These are phyloP conservation scores for Tetrao urogallus DNA, from an alignment of 2,113 vertebrate genomes.

Conservation along the genomic window DNA sequence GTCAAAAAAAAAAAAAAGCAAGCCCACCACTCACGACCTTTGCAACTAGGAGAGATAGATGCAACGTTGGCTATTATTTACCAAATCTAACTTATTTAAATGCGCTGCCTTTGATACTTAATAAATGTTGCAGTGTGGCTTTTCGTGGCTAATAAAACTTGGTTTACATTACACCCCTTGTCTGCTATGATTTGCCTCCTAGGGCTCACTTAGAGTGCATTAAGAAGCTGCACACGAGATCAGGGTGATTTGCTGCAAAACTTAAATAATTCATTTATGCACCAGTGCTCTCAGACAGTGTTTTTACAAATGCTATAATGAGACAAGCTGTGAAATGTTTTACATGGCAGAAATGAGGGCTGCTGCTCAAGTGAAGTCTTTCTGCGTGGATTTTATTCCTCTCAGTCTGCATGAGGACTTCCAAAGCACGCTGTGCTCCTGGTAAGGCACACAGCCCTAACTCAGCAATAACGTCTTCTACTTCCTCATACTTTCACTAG, in stretches of 20 bases:
- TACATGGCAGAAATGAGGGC: slow-evolving; percentile 66
- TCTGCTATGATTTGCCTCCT: slow-evolving; percentile 83
- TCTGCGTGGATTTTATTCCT: slow-evolving; percentile 31
- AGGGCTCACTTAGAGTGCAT: slow-evolving; percentile 85
- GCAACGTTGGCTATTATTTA: slow-evolving; percentile 66
- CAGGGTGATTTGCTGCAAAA: slow-evolving; percentile 82
- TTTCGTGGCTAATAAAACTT: slow-evolving; percentile 85
- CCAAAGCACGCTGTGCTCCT: not conserved
- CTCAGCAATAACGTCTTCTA: not conserved
- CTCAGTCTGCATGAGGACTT: slow-evolving; percentile 6
- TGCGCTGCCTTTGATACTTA: slow-evolving; percentile 81
- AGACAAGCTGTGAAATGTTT: slow-evolving; percentile 89
- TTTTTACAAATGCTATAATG: slow-evolving; percentile 92
- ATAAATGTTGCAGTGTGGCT: slow-evolving; percentile 81
- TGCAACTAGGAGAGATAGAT: slow-evolving; percentile 42
- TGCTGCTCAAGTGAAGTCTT: slow-evolving; percentile 49
- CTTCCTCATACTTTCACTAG: not conserved
- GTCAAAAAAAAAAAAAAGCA: not conserved
- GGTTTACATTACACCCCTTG: slow-evolving; percentile 86
- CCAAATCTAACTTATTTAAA: slow-evolving; percentile 76
- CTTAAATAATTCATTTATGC: slow-evolving; percentile 94
- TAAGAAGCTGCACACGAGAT: slow-evolving; percentile 82
- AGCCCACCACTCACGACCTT: not conserved
- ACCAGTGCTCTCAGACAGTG: slow-evolving; percentile 85
- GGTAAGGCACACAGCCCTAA: not conserved